These are phyloP conservation scores for Propsilocerus akamusi DNA, from an alignment of 1,140 invertebrate genomes.

Conservation along the genomic window DNA sequence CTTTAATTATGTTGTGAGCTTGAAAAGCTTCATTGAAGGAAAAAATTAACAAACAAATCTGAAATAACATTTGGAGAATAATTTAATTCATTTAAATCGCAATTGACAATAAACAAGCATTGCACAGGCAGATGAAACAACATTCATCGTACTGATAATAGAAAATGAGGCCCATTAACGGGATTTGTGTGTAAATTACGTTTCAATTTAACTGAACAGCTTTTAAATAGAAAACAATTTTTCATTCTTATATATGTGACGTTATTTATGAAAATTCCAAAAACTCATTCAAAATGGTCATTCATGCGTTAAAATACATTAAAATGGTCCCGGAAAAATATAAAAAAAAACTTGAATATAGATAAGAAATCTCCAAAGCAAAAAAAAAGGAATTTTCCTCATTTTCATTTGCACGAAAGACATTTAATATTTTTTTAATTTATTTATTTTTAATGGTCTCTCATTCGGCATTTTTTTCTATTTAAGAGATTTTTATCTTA, in stretches of 20 bases:
- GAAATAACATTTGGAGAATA: too few species aligned
- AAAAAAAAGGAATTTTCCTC: background rate
- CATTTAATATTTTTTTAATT: conserved; percentile 4
- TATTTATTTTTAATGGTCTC: conserved; percentile 4
- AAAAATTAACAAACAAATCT: too few species aligned
- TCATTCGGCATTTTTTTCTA: too few species aligned
- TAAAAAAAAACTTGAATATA: background rate
- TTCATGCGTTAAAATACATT: background rate
- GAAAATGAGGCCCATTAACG: background rate
- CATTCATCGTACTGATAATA: too few species aligned
- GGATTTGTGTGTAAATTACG: background rate
- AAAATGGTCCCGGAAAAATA: background rate
- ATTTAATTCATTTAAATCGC: too few species aligned
- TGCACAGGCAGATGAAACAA: too few species aligned
- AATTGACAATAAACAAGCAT: too few species aligned
- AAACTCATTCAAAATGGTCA: background rate
- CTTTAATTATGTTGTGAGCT: too few species aligned
- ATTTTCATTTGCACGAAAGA: background rate
- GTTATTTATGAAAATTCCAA: background rate
- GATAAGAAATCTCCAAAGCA: background rate
- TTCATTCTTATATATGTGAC: background rate
- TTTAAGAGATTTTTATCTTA: too few species aligned
- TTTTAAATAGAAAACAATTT: background rate
- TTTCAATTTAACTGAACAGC: background rate
- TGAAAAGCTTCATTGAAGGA: too few species aligned